Evolutionary conservation across 2,113 vertebrate species (phyloP).

Genomic region (Pluvialis apricaria): DNA sequence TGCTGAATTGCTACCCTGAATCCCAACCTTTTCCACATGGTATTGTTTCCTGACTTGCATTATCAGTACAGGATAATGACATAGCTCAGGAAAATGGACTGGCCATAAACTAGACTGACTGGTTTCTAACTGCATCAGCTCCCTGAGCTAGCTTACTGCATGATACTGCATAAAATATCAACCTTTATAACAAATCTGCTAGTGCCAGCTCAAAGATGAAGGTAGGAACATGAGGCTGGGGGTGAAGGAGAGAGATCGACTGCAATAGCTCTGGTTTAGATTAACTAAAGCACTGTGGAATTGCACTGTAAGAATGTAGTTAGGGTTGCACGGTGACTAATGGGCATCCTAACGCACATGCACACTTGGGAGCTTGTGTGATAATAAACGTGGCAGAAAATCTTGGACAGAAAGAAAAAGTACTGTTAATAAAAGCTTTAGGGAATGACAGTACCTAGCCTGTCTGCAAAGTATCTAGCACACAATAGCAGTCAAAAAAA

Average conservation of each 20-base stretch:
- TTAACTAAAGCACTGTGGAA: not conserved
- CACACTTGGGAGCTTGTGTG: fast-evolving
- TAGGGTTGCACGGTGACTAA: not conserved
- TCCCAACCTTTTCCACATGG: not conserved
- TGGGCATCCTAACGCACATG: not conserved
- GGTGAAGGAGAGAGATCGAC: not conserved
- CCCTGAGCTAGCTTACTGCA: not conserved
- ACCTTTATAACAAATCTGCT: not conserved
- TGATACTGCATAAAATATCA: not conserved
- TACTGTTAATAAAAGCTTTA: not conserved
- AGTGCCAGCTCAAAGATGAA: not conserved
- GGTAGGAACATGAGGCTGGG: not conserved
- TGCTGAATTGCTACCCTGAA: not conserved
- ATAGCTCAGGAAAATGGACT: not conserved
- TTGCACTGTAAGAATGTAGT: not conserved
- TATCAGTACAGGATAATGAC: not conserved
- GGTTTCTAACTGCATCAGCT: not conserved
- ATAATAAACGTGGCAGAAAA: not conserved
- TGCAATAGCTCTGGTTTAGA: not conserved
- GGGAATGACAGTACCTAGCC: fast-evolving
- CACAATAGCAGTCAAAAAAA: not conserved
- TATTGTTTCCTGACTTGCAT: not conserved
- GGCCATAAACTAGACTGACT: not conserved
- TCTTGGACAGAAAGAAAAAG: not conserved
- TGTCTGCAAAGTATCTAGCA: not conserved